A percentile compares a stretch with the other conserved stretches of the same genome.
Conservation (phyloP, 2,888 invertebrate genomes). For the Dryococelus australis region DNA sequence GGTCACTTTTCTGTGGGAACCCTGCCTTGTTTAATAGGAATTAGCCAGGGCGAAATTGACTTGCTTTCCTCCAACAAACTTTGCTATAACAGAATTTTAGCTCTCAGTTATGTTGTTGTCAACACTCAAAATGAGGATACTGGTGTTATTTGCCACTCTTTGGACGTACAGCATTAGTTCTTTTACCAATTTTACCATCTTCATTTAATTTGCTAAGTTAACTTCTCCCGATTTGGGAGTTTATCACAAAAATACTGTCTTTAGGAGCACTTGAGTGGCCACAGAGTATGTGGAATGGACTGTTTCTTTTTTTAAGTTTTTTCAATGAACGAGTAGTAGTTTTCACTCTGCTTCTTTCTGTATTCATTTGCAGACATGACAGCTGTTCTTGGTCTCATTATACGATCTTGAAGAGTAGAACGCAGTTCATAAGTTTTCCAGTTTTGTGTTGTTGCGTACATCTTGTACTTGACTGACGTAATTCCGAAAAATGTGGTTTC, state of each 20-base stretch:
- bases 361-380: no score
- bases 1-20: no score
- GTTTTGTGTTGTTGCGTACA: no score
- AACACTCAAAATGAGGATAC: not conserved
- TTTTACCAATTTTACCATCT: not conserved
- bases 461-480: not conserved
- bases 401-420: no score
- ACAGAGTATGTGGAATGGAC: not conserved
- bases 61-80: not conserved
- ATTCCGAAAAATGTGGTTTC: not conserved
- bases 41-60: not conserved
- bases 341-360: no score
- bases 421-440: no score
- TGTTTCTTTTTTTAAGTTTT: not conserved
- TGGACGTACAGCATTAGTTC: not conserved
- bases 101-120: not conserved
- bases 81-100: not conserved
- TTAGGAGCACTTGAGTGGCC: not conserved
- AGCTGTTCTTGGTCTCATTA: no score
- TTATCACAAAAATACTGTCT: no score
- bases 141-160: not conserved
- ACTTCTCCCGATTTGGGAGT: no score
- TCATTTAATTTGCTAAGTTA: not conserved
- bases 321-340: not conserved
- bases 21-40: not conserved